Percentiles rank a stretch among this genome's conserved stretches.
Evolutionary conservation across 2,888 invertebrate genomes (phyloP).

Genomic region (Melinaea menophilus): DNA sequence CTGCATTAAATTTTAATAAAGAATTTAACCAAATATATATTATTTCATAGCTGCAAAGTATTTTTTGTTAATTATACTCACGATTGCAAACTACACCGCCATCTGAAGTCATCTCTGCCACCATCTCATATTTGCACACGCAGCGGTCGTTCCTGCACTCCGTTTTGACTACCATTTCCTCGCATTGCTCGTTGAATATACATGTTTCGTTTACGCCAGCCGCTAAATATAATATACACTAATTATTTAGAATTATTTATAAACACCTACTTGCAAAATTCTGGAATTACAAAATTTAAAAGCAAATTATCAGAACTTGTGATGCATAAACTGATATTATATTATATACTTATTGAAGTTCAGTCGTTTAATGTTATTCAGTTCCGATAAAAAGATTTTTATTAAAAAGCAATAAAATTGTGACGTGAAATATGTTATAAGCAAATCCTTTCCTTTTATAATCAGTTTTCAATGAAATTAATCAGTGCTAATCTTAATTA

Average conservation of each 20-base stretch:
- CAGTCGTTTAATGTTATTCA: too few relatives aligned
- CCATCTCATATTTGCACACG: conserved; percentile 88
- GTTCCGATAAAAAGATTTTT: too few relatives aligned
- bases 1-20: too few relatives aligned
- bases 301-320: neutral
- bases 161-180: conserved; percentile 83
- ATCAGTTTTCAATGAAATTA: too few relatives aligned
- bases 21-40: too few relatives aligned
- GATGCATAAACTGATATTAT: too few relatives aligned
- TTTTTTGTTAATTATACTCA: conserved; percentile 55
- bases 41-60: too few relatives aligned
- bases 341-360: too few relatives aligned
- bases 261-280: neutral
- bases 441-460: too few relatives aligned
- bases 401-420: too few relatives aligned
- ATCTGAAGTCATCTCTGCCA: conserved; percentile 82
- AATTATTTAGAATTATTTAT: neutral
- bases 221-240: conserved; percentile 74
- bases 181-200: conserved; percentile 91
- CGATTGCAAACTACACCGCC: conserved; percentile 86
- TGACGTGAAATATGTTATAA: too few relatives aligned
- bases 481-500: too few relatives aligned
- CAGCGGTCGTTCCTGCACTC: conserved; percentile 89
- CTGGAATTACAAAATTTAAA: neutral
- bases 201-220: conserved; percentile 89